Base-by-base conservation (phyloP, 1,140 invertebrate species). In the Drosophila prosaltans region DNA sequence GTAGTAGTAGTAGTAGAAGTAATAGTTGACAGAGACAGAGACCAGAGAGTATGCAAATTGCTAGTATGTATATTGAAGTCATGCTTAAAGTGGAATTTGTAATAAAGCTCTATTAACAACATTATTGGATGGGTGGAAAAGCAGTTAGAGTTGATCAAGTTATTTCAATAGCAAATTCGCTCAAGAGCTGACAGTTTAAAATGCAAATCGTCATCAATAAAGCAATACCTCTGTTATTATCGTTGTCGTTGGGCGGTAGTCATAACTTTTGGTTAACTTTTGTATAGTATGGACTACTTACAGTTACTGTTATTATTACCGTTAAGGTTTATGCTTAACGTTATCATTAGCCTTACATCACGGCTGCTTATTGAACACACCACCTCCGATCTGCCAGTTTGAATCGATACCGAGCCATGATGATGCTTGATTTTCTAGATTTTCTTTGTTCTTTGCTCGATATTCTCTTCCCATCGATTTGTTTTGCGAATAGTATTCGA, bases 201-300 rank as follows among this genome's bases (percentile, higher is more conserved):
- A 24, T 5, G 45, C n/a, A 48, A 24, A 7, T 10, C 8, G 1
- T 48, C 45, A 48, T 9, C 7, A 48, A 8, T 0, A 48, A 24
- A 10, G 21, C 32, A 51, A 51, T 51, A 48, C 45, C 45, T 48
- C 16, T 7, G 45, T 48, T 48, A 24, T 24, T 1, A 21, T 48
- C 16, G 16, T 48, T 36, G 10, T 11, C 11, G 11, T 45, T 7
- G 45, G 45, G 45, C 21, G 21, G 21, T 21, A 48, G 45, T 9
- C 45, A n/a, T 48, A 48, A 7, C 4, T 30, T 36, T 36, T 7
- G 43, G 7, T 45, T 45, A 6, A 8, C 7, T 3, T 16, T 16
- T 16, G 16, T 16, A 36, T 36, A 6, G 1, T 6, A 8, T 51
- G 21, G 55, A 74, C 72, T 75, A 75, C 73, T 75, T 75, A 75